These are phyloP conservation scores for Molanna angustata DNA, from an alignment of 2,888 invertebrate genomes.

Conservation along the genomic window DNA sequence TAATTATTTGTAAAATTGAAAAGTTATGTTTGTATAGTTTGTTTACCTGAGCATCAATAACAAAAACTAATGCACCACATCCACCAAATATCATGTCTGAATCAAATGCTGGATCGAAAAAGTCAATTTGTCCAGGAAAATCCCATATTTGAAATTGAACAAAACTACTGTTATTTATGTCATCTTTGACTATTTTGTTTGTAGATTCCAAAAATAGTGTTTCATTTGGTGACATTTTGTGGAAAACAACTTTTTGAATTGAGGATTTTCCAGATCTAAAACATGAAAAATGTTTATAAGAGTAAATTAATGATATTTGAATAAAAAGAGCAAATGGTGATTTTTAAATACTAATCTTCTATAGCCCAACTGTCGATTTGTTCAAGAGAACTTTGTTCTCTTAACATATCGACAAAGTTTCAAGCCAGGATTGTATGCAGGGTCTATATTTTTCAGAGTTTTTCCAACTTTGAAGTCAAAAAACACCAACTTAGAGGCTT, in stretches of 20 bases:
- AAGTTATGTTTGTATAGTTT: constrained; percentile 13
- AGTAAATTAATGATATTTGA: not conserved
- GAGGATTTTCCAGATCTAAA: constrained; percentile 97
- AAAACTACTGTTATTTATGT: constrained; percentile 93
- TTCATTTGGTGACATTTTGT: constrained; percentile 99
- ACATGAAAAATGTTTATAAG: constrained; percentile 36
- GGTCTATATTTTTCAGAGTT: no score
- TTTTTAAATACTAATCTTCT: no score
- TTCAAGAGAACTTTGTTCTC: no score
- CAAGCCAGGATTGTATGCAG: no score
- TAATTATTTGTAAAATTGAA: no score
- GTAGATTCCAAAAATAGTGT: constrained; percentile 98
- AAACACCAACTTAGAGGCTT: no score
- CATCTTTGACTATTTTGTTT: constrained; percentile 97
- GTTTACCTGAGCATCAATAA: constrained; percentile 91
- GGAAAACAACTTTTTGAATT: constrained; percentile 99
- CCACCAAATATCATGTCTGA: constrained; percentile 95
- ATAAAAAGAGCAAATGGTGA: no score
- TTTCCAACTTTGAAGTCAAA: no score
- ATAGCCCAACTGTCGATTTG: no score
- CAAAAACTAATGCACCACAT: constrained; percentile 97
- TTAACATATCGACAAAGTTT: no score
- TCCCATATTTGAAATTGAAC: constrained; percentile 99
- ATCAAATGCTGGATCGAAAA: constrained; percentile 95
- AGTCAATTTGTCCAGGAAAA: constrained; percentile 98